Base-by-base conservation (phyloP, 2,888 invertebrate genomes). In the Seira ritae region DNA sequence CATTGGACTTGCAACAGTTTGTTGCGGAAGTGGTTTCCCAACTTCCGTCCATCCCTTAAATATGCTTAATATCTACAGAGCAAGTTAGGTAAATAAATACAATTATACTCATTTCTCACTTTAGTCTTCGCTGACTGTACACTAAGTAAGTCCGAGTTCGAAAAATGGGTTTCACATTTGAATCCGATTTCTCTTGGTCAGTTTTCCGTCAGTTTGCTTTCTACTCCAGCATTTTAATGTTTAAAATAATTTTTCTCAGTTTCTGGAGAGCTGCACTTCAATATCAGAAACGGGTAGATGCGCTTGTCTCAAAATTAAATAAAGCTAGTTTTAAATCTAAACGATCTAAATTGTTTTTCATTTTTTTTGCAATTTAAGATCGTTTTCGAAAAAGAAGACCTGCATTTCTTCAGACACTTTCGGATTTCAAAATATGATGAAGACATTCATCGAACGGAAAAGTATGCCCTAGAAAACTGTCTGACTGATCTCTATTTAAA, bases 131-230 rank as follows among this genome's bases (percentile, higher is more conserved):
- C n/a, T n/a, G n/a, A n/a, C n/a, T n/a, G n/a, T n/a, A n/a, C n/a
- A n/a, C n/a, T n/a, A n/a, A 31, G 8, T 31, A 31, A 31, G 2
- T 8, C 8, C 8, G 31, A 31, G 8, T 31, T 31, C 31, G 2
- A 8, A 31, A 31, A 31, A 31, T 31, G 31, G 31, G 31, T 2
- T 31, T 31, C 8, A 31, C 55, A 10, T 15, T 70, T 23, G 71
- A 72, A 66, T 15, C 71, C 10, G 78, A 78, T 17, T 66, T 78
- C 50, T 78, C 78, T 1, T 78, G 78, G 78, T 6, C 31, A 1
- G 78, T 84, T 20, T 80, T 87, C 66, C 42, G 42, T 37, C 69
- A 77, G 15, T 87, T 67, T 62, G 85, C 81, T n/a, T 87, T 84
- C 42, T 87, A 82, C 60, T 71, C 84, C 8, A 80, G 78, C 12